These are phyloP conservation scores for Pipistrellus nathusii DNA, from an alignment of 2,797 vertebrate species.

Conservation along the genomic window DNA sequence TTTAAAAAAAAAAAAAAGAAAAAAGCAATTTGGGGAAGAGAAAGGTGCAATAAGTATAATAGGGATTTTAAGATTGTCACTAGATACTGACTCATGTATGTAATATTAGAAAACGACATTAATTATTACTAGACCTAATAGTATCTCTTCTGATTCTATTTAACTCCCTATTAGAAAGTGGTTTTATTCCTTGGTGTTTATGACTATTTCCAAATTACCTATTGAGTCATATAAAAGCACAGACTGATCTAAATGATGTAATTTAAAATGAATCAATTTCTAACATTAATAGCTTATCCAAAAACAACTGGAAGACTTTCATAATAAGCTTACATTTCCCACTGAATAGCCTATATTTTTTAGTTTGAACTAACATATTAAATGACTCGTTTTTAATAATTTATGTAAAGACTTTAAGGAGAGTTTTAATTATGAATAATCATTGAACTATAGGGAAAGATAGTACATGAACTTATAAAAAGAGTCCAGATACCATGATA, in stretches of 20 bases:
- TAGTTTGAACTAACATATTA: neutral
- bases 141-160: neutral
- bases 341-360: neutral
- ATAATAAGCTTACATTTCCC: neutral
- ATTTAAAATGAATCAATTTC: conserved; percentile 11
- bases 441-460: neutral
- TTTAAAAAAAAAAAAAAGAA: conserved; percentile 11
- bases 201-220: conserved; percentile 16
- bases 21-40: neutral
- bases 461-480: neutral
- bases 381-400: neutral
- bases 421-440: neutral
- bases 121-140: no score
- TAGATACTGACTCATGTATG: neutral
- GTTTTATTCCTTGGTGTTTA: neutral
- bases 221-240: neutral
- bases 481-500: neutral
- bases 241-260: neutral
- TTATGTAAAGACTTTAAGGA: neutral
- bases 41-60: neutral
- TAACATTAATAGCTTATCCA: neutral
- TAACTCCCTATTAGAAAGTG: neutral
- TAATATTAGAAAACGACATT: no score
- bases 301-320: neutral
- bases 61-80: neutral